Percentiles rank a stretch among this genome's conserved stretches.
These are phyloP conservation scores for Kradibia gibbosae DNA, from an alignment of 1,140 invertebrate species.

Conservation along the genomic window DNA sequence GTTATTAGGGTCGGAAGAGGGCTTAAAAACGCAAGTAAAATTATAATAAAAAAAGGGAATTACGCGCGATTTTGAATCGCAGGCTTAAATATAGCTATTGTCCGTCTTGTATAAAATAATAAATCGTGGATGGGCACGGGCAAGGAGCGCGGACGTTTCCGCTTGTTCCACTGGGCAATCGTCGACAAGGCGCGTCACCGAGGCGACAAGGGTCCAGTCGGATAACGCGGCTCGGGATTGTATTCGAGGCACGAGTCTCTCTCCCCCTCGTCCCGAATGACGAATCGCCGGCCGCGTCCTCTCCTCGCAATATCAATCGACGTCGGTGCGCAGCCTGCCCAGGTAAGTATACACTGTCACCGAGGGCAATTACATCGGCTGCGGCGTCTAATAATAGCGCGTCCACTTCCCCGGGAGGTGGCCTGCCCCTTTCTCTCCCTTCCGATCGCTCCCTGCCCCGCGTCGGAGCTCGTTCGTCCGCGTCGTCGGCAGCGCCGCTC, in stretches of 20 bases:
- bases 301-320: neutral
- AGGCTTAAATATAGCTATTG: neutral
- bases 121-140: neutral
- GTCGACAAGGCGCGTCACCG: neutral
- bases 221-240: no score
- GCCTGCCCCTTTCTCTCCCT: neutral
- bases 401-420: neutral
- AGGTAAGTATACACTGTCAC: conserved; percentile 21
- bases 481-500: neutral
- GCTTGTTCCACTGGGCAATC: neutral
- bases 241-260: no score
- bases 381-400: conserved; percentile 44
- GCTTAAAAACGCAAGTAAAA: neutral
- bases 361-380: conserved; percentile 37
- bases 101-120: neutral
- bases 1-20: neutral
- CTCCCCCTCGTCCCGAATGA: neutral
- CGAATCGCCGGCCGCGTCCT: neutral
- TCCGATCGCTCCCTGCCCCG: neutral
- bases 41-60: neutral
- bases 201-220: no score
- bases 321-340: neutral
- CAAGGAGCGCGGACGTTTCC: neutral
- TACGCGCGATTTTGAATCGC: neutral
- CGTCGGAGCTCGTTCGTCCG: neutral